A percentile compares a stretch with the other conserved stretches of the same genome.
phyloP scores from a whole-genome alignment of 2,888 invertebrate genomes.

The Agrotis clavis region DNA sequence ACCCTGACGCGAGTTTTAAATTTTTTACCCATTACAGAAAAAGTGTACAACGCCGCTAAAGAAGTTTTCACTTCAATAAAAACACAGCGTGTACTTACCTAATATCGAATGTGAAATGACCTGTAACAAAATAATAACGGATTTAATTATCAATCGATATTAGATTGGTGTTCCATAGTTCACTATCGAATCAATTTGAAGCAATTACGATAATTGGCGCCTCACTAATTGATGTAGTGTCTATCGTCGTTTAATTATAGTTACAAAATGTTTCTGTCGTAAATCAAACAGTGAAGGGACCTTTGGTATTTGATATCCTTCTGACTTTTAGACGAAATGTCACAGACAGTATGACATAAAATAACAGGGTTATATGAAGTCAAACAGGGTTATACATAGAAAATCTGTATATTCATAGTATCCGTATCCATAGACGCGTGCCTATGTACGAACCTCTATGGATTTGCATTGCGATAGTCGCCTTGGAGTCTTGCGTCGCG shows the following conservation, averaged over 20 bases:
- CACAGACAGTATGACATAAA: background rate
- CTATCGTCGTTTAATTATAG: constrained; percentile 6
- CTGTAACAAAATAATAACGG: background rate
- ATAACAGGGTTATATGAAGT: background rate
- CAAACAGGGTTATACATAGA: too few species aligned
- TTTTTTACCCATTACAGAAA: too few species aligned
- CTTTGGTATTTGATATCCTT: constrained; percentile 4
- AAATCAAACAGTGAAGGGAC: background rate
- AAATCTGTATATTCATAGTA: too few species aligned
- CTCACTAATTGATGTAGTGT: constrained; percentile 24
- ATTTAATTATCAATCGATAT: constrained; percentile 27
- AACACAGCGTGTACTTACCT: background rate
- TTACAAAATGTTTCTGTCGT: background rate
- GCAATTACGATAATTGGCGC: constrained; percentile 29
- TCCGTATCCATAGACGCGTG: too few species aligned
- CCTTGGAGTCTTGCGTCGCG: too few species aligned
- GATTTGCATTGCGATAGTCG: too few species aligned
- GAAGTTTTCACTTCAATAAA: too few species aligned
- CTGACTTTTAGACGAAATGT: background rate
- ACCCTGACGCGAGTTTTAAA: too few species aligned
- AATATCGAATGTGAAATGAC: background rate
- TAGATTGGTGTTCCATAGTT: constrained; percentile 10
- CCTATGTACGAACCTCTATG: too few species aligned
- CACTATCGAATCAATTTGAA: constrained; percentile 15
- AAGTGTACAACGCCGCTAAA: too few species aligned